phyloP scores from a whole-genome alignment of 30 jellyfish, hydroid and myxozoan species.

The Chironex yamaguchii region DNA sequence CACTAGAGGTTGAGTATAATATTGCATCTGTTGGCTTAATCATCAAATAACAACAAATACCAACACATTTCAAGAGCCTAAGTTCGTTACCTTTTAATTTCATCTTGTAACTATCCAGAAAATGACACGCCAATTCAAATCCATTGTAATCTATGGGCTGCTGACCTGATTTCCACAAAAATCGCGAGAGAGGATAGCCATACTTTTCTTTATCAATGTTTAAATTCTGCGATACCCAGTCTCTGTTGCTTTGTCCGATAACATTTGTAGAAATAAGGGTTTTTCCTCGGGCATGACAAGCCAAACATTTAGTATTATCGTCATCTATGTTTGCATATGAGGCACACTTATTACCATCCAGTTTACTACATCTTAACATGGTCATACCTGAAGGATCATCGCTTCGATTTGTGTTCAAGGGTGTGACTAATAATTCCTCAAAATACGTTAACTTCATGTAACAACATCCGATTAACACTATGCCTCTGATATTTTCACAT shows the following conservation, averaged over 20 bases:
- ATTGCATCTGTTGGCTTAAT: too few relatives aligned
- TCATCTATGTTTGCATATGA: neutral
- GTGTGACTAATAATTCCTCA: neutral
- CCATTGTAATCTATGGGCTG: slow-evolving; percentile 75
- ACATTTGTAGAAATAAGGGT: neutral
- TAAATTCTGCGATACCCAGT: too few relatives aligned
- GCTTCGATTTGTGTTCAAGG: neutral
- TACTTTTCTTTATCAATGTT: neutral
- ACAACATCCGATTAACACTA: slow-evolving; percentile 87
- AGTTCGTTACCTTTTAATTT: slow-evolving; percentile 70
- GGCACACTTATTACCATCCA: neutral
- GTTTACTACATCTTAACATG: too few relatives aligned
- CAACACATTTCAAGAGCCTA: too few relatives aligned
- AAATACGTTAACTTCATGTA: slow-evolving; percentile 71
- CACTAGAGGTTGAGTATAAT: too few relatives aligned
- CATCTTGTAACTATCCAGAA: slow-evolving; percentile 70
- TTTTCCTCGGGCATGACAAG: neutral
- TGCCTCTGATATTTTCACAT: slow-evolving; percentile 59
- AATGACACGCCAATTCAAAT: slow-evolving; percentile 87
- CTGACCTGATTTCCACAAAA: slow-evolving; percentile 19
- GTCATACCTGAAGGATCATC: neutral
- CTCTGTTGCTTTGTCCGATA: neutral
- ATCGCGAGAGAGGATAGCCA: slow-evolving; percentile 83
- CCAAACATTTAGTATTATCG: neutral
- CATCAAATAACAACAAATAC: too few relatives aligned